Conservation (phyloP, 2,888 invertebrate species). For the Nudaria mundana region DNA sequence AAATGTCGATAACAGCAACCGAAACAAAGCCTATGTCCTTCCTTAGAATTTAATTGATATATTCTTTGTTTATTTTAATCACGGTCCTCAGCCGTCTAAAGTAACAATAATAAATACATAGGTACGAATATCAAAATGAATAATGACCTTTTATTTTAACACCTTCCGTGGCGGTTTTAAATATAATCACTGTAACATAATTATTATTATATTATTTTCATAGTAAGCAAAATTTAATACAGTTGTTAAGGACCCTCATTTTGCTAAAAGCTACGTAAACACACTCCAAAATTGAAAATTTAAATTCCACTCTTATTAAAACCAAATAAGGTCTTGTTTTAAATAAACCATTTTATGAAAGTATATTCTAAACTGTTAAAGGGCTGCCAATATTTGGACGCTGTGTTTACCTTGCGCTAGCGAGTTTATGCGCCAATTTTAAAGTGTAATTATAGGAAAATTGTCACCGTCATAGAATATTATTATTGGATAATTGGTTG, state of each 20-base stretch:
- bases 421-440: slow-evolving; percentile 29
- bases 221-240: slow-evolving; percentile 2
- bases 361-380: slow-evolving; percentile 27
- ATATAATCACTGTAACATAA: slow-evolving; percentile 1
- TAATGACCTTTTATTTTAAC: too few species aligned
- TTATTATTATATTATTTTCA: neutral
- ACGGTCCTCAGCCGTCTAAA: too few species aligned
- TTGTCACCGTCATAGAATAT: slow-evolving; percentile 14
- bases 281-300: neutral
- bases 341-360: slow-evolving; percentile 19
- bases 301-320: slow-evolving; percentile 6
- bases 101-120: too few species aligned
- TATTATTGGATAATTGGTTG: slow-evolving; percentile 16
- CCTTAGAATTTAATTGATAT: too few species aligned
- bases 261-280: slow-evolving; percentile 12
- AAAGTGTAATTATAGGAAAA: slow-evolving; percentile 28
- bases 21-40: too few species aligned
- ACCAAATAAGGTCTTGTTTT: slow-evolving; percentile 16
- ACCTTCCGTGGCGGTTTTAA: too few species aligned
- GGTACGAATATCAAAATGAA: too few species aligned
- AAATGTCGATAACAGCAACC: too few species aligned
- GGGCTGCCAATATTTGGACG: slow-evolving; percentile 30
- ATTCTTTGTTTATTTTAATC: too few species aligned
- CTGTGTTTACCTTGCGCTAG: slow-evolving; percentile 23
- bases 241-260: slow-evolving; percentile 8